These are phyloP conservation scores for Rhodeus uyekii DNA, from an alignment of 2,797 vertebrate genomes.

Conservation along the genomic window DNA sequence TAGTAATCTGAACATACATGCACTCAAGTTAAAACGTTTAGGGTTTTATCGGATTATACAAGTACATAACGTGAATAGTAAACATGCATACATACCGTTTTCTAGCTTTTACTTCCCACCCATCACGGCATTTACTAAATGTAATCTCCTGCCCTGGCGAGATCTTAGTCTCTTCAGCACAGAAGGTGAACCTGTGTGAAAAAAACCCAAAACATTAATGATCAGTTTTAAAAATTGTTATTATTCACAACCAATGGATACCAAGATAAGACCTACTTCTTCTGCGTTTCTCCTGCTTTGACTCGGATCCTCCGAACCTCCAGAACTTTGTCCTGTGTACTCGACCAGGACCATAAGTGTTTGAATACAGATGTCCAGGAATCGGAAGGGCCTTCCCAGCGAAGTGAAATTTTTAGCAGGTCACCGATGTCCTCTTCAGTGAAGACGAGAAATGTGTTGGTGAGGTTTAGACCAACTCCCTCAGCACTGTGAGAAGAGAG, in stretches of 20 bases:
- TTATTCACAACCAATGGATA: neutral
- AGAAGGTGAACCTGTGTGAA: conserved; percentile 84
- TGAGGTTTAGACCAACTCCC: conserved; percentile 82
- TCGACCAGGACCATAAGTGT: conserved; percentile 72
- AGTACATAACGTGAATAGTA: neutral
- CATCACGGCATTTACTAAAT: conserved; percentile 86
- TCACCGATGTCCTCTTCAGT: conserved; percentile 91
- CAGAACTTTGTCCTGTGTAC: conserved; percentile 65
- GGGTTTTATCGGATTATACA: too few species aligned
- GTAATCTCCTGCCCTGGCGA: conserved; percentile 83
- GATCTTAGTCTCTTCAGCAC: conserved; percentile 84
- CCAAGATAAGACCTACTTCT: conserved; percentile 78
- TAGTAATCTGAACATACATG: neutral
- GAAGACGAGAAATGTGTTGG: conserved; percentile 94
- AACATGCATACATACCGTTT: conserved; percentile 76
- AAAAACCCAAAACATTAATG: neutral
- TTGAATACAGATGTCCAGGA: conserved; percentile 83
- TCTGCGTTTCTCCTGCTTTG: conserved; percentile 92
- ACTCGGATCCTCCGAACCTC: conserved; percentile 87
- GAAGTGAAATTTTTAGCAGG: conserved; percentile 86
- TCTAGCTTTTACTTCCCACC: conserved; percentile 85
- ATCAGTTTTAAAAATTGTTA: neutral
- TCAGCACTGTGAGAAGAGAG: conserved; percentile 71
- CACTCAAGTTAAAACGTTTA: neutral
- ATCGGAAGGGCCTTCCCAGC: conserved; percentile 81